A percentile compares a stretch with the other conserved stretches of the same genome.
These are phyloP conservation scores for Bufotes viridis DNA, from an alignment of 2,797 vertebrate genomes.

Conservation along the genomic window DNA sequence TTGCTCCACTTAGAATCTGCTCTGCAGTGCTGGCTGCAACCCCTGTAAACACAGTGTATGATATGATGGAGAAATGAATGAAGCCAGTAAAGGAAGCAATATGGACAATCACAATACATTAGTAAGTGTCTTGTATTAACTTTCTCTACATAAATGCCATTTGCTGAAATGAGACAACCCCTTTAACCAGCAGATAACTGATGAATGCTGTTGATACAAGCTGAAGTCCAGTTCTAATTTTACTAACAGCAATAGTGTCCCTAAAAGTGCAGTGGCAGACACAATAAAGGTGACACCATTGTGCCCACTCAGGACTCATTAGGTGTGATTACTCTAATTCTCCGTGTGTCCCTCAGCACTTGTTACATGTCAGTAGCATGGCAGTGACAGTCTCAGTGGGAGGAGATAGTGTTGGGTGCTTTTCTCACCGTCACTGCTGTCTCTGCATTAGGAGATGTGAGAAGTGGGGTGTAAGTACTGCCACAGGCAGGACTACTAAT, in stretches of 20 bases:
- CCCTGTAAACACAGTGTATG: too few relatives aligned
- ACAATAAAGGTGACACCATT: not conserved
- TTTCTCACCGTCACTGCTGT: constrained; percentile 50
- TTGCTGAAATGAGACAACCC: too few relatives aligned
- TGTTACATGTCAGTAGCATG: constrained; percentile 49
- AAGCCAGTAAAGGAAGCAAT: too few relatives aligned
- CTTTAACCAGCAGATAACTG: constrained; percentile 6
- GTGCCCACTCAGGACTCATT: not conserved
- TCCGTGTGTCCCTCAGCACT: constrained; percentile 22
- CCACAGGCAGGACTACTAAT: constrained; percentile 58
- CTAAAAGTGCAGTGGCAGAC: not conserved
- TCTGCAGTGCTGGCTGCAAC: too few relatives aligned
- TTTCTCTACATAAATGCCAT: too few relatives aligned
- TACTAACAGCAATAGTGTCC: not conserved
- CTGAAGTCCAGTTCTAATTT: not conserved
- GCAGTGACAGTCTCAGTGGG: constrained; percentile 65
- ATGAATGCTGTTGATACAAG: not conserved
- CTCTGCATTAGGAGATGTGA: constrained; percentile 60
- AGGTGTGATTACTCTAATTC: not conserved
- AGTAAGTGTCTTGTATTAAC: too few relatives aligned
- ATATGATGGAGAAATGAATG: too few relatives aligned
- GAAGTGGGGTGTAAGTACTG: constrained; percentile 64
- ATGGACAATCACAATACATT: too few relatives aligned
- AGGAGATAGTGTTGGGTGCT: constrained; percentile 68
- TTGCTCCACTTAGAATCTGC: too few relatives aligned